phyloP scores from a whole-genome alignment of 2,888 invertebrate genomes.

The Drosophila eohydei region DNA sequence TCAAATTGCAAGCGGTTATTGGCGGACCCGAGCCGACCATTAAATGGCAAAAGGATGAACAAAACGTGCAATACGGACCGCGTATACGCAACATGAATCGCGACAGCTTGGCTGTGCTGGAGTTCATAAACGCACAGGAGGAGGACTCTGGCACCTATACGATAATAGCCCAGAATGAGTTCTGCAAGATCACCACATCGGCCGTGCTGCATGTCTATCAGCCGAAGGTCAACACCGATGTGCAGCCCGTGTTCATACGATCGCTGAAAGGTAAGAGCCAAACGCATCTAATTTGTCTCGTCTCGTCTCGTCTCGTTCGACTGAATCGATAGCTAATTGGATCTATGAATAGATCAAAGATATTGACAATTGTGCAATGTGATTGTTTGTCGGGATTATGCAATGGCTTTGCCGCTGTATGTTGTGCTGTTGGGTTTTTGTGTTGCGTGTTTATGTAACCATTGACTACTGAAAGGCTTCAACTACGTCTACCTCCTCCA shows the following conservation, averaged over 20 bases:
- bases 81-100: conserved; percentile 83
- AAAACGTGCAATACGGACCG: conserved; percentile 83
- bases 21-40: conserved; percentile 90
- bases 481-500: conserved; percentile 61
- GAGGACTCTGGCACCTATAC: conserved; percentile 92
- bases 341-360: conserved; percentile 59
- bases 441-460: conserved; percentile 47
- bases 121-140: conserved; percentile 88
- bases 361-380: conserved; percentile 58
- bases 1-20: conserved; percentile 92
- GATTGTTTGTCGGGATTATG: conserved; percentile 46
- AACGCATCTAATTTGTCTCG: conserved; percentile 13
- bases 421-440: conserved; percentile 11
- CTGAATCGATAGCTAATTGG: conserved; percentile 16
- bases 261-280: conserved; percentile 88
- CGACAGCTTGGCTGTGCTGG: conserved; percentile 90
- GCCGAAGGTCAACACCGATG: conserved; percentile 86
- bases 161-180: conserved; percentile 90
- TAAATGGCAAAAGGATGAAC: conserved; percentile 91
- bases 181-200: conserved; percentile 89
- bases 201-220: conserved; percentile 90
- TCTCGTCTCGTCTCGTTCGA: conserved; percentile 5
- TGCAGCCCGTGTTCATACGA: conserved; percentile 91
- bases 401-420: conserved; percentile 37
- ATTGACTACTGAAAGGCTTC: conserved; percentile 4